phyloP scores from a whole-genome alignment of 2,888 invertebrate genomes.

The Agriopis marginaria region DNA sequence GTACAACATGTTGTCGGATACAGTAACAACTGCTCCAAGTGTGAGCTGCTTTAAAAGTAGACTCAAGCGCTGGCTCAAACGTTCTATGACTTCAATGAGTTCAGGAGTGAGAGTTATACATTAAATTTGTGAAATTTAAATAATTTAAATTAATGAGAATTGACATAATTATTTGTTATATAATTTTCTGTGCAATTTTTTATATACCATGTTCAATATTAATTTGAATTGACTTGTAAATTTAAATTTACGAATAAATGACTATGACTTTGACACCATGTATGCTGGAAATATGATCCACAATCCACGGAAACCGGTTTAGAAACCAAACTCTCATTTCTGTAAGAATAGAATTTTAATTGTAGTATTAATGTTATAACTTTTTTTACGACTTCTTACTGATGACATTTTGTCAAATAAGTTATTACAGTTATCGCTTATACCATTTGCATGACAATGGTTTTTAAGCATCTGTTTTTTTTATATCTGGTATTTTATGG shows the following conservation, averaged over 20 bases:
- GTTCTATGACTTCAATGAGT: no score
- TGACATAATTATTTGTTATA: no score
- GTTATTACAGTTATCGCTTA: slow-evolving; percentile 29
- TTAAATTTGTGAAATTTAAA: no score
- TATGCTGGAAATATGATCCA: slow-evolving; percentile 18
- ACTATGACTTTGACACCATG: background rate
- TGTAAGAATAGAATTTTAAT: slow-evolving; percentile 30
- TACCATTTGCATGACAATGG: slow-evolving; percentile 44
- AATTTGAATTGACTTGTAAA: no score
- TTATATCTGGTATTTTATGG: slow-evolving; percentile 28
- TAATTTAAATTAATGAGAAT: no score
- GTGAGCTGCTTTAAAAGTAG: no score
- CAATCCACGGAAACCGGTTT: slow-evolving; percentile 49
- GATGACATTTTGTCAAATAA: slow-evolving; percentile 38
- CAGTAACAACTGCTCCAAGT: no score
- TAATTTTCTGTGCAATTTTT: background rate
- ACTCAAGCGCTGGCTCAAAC: no score
- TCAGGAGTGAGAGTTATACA: no score
- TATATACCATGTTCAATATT: no score
- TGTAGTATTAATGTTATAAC: slow-evolving; percentile 34
- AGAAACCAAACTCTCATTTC: slow-evolving; percentile 44
- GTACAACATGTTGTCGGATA: no score
- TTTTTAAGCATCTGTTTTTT: slow-evolving; percentile 24
- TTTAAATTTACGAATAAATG: no score
- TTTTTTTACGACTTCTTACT: slow-evolving; percentile 35